Conservation (phyloP, 2,888 invertebrate species). For the Rhabditophanes sp. region DNA sequence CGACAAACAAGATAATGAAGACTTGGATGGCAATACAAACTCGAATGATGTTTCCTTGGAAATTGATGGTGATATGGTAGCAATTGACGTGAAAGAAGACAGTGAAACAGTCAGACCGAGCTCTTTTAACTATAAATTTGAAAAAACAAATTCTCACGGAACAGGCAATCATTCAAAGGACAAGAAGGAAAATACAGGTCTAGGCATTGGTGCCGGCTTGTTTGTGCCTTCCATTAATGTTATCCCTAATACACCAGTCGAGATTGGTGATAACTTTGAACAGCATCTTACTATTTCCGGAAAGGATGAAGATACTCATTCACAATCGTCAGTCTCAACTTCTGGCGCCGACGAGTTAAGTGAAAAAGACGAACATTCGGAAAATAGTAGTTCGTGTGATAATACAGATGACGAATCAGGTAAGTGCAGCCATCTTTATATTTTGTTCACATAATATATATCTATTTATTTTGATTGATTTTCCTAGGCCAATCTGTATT, state of each 20-base stretch:
- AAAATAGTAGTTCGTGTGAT: conserved; percentile 12
- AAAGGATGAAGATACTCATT: neutral
- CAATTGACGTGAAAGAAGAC: conserved; percentile 40
- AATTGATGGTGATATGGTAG: conserved; percentile 46
- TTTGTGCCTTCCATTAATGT: conserved; percentile 39
- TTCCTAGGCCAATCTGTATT: conserved; percentile 7
- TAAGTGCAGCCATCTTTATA: conserved; percentile 1
- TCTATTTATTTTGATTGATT: neutral
- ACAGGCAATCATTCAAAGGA: conserved; percentile 1
- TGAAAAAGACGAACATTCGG: conserved; percentile 24
- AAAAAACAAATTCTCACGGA: no score
- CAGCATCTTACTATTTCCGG: neutral
- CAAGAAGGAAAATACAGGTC: neutral
- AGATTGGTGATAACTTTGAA: conserved; percentile 7
- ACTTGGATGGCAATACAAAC: no score
- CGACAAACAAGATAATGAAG: no score
- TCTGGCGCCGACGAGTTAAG: conserved; percentile 41
- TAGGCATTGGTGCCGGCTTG: conserved; percentile 11
- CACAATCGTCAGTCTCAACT: conserved; percentile 20
- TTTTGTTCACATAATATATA: neutral
- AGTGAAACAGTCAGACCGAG: no score
- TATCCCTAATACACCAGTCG: conserved; percentile 41
- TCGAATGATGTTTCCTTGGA: conserved; percentile 41
- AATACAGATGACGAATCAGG: conserved; percentile 16
- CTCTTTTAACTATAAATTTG: no score